A percentile compares a stretch with the other conserved stretches of the same genome.
Conservation (phyloP, 2,888 invertebrate species). For the Pardosa pseudoannulata region DNA sequence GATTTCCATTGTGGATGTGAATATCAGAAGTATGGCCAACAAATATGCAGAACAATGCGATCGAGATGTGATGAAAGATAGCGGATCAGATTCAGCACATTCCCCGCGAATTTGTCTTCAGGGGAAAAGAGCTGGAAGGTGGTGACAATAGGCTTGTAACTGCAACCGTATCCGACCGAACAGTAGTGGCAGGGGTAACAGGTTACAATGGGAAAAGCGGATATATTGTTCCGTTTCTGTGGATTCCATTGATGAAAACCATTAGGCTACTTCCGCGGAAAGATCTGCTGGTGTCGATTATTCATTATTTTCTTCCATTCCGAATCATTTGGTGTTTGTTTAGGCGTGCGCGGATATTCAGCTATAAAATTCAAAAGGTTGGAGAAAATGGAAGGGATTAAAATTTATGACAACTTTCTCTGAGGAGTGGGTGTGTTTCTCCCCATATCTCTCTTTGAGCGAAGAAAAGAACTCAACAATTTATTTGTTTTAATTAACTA, state of each 20-base stretch:
- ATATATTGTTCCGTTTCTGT: constrained; percentile 9
- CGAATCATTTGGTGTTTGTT: background rate
- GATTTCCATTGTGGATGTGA: background rate
- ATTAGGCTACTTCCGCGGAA: constrained; percentile 3
- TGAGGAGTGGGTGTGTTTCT: too few relatives aligned
- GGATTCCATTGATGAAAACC: constrained; percentile 6
- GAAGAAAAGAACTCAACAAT: too few relatives aligned
- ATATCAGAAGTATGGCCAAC: background rate
- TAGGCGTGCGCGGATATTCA: background rate
- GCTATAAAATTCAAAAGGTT: background rate
- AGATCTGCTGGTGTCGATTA: background rate
- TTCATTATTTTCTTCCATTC: background rate
- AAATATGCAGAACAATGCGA: background rate
- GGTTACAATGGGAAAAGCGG: constrained; percentile 4
- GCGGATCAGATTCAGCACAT: constrained; percentile 3
- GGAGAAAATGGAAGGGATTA: background rate
- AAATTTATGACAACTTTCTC: background rate
- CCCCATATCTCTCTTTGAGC: too few relatives aligned
- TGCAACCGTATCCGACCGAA: constrained; percentile 9
- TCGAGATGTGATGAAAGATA: constrained; percentile 13
- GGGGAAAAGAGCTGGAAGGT: constrained; percentile 15
- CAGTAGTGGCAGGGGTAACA: background rate
- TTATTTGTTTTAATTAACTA: too few relatives aligned
- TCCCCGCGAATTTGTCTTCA: background rate
- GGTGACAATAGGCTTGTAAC: background rate